Evolutionary conservation across 2,113 vertebrate species (phyloP), one percentile per base, ranked within the genome.

Genomic region (Electrona antarctica): DNA sequence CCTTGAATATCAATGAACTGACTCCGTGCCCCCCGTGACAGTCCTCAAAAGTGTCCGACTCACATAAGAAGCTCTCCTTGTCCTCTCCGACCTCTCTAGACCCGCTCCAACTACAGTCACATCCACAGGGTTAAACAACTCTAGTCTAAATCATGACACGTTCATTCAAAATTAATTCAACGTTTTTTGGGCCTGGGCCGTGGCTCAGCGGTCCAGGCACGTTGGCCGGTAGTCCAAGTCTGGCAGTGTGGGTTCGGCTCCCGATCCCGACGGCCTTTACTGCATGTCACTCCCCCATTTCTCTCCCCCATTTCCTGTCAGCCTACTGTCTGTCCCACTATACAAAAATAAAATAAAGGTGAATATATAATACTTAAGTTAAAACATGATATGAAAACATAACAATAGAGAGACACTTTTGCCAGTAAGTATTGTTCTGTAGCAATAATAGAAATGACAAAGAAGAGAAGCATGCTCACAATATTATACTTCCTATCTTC

Each of bases 1-100:
- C 86, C 33, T 89, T 92, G 92, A 92, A 89, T 92, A 90, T 92
- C 93, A 92, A 85, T 86, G 79, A 88, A 81, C 81, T 87, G 78
- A 67, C 83, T 91, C 82, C 69, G 65, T 85, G 82, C 80, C 82
- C 85, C 88, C 88, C 75, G 73, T 77, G 82, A 69, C 79, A 82
- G 59, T 90, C 83, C 70, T 83, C 83, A 83, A 86, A 55, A 81
- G 66, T 89, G 91, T 89, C 86, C 57, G 77, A 47, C 85, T 84
- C 88, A 65, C 81, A 83, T 33, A 79, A 74, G 80, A 87, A 77
- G 87, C 84, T 63, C 84, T 76, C 2, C 73, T 82, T 60, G 78
- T 69, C 73, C 64, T 66, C 71, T 13, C 55, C 87, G 90, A 92
- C 89, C 93, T 86, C 85, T 60, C 52, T 83, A 89, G 91, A 91